Evolutionary conservation across 2,113 vertebrate genomes (phyloP).

Genomic region (Solenodon paradoxus): DNA sequence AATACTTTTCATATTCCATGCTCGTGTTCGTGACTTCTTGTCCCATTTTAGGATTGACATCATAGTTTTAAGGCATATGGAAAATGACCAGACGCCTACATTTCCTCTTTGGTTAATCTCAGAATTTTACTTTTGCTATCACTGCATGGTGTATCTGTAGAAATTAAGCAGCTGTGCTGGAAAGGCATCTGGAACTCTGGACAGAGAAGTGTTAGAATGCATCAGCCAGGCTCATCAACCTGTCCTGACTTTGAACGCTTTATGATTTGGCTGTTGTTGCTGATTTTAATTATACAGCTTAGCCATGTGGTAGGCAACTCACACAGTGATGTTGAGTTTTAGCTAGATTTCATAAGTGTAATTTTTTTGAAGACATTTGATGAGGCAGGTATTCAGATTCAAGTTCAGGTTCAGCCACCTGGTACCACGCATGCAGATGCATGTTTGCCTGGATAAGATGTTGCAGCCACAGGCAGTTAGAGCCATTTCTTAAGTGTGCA

Average conservation of each 20-base stretch:
- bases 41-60: background rate
- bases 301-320: background rate
- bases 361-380: background rate
- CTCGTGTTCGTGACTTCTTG: background rate
- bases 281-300: background rate
- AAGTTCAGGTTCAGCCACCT: background rate
- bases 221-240: background rate
- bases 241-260: background rate
- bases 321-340: background rate
- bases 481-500: background rate
- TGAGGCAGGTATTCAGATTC: background rate
- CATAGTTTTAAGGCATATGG: background rate
- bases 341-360: background rate
- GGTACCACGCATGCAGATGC: rapidly evolving
- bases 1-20: background rate
- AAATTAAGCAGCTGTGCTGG: constrained; percentile 10
- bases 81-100: background rate
- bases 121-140: background rate
- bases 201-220: background rate
- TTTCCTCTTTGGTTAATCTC: constrained; percentile 9
- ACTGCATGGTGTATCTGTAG: background rate
- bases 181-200: background rate
- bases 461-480: background rate
- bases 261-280: background rate
- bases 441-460: background rate